Conservation (phyloP, 23 tunicate genomes). For the Ciona savignyi region DNA sequence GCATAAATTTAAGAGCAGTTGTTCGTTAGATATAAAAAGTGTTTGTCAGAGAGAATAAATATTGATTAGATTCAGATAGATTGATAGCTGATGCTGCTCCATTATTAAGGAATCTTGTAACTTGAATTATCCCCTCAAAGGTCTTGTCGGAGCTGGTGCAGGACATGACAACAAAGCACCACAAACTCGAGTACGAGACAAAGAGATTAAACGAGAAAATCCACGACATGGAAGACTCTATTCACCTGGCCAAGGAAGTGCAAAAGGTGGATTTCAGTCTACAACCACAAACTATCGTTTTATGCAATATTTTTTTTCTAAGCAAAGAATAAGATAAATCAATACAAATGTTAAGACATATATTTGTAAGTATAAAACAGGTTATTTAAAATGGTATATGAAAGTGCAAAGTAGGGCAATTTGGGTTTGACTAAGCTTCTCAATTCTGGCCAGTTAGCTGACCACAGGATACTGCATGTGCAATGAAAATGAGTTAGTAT, state of each 20-base stretch:
- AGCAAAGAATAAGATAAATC: not conserved
- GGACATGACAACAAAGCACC: constrained; percentile 60
- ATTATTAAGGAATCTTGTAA: too few species aligned
- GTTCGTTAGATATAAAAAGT: too few species aligned
- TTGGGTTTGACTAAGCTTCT: too few species aligned
- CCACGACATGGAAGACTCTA: constrained; percentile 51
- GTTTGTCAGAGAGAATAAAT: too few species aligned
- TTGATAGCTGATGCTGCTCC: too few species aligned
- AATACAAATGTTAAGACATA: not conserved
- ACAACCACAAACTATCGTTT: not conserved
- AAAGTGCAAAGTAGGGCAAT: too few species aligned
- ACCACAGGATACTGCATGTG: too few species aligned
- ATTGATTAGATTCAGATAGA: too few species aligned
- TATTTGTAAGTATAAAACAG: not conserved
- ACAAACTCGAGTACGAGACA: constrained; percentile 59
- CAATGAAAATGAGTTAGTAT: too few species aligned
- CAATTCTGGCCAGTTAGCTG: too few species aligned
- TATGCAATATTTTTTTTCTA: not conserved
- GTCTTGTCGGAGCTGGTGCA: constrained; percentile 74
- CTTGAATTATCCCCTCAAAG: too few species aligned
- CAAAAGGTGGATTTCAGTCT: constrained; percentile 29
- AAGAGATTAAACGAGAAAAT: constrained; percentile 47
- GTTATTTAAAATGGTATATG: not conserved
- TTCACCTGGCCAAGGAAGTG: constrained; percentile 56
- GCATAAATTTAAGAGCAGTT: too few species aligned